Evolutionary conservation across 2,797 vertebrate species (phyloP), one percentile per base, ranked within the genome.

Genomic region (Perodicticus potto): DNA sequence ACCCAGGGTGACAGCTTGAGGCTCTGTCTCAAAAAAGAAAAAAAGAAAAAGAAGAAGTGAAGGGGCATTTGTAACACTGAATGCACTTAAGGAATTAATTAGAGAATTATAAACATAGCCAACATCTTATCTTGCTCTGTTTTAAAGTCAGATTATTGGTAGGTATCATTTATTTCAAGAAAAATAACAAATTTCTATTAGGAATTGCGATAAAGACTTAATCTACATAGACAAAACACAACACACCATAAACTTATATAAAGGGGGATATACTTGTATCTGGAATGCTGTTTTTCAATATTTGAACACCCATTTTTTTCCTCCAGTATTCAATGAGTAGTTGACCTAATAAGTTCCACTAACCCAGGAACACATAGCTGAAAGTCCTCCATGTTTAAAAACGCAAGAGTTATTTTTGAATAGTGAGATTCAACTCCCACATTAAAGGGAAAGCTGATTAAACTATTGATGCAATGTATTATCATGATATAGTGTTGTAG

Each of bases 51-150:
- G n/a, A 90, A 83, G 43, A 89, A 84, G 32, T 45, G 16, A 95
- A 89, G 63, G 13, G 25, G 23, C 8, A 45, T 80, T 49, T 83
- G 3, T 74, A 81, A 94, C 81, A 89, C 8, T 76, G 40, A 74
- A 14, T 76, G 16, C 45, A 70, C 7, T 76, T 87, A 59, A 80
- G 45, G 27, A 92, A 49, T 84, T 89, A 73, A 81, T 84, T 73
- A 76, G 45, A 96, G 34, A 91, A 94, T 88, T 40, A 22, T 65
- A 93, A 86, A 69, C 23, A 84, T 67, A 91, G 2, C 3, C 70
- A 89, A 37, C 13, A 82, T 73, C 27, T 25, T 63, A 55, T 57
- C 14, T 82, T 81, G 34, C 11, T 76, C 22, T 49, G 25, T 85
- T 80, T 95, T 89, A 69, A 37, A 89, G n/a, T 27, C 40, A 76